These are phyloP conservation scores for Blomia tropicalis DNA, from an alignment of 2,888 invertebrate genomes.

Conservation along the genomic window DNA sequence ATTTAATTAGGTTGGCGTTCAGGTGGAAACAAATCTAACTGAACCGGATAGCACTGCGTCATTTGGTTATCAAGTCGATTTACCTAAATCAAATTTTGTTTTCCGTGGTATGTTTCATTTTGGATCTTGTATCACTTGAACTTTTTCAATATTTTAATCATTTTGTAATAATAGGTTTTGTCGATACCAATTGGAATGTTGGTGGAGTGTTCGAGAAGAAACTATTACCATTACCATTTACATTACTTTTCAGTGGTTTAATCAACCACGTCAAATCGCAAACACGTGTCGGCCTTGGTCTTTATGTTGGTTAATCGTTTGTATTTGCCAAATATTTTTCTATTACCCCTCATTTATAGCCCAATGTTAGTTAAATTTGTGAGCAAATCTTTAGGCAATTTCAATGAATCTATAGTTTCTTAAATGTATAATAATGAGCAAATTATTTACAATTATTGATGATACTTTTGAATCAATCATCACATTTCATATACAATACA, in stretches of 20 bases:
- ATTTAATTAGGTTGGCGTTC: slow-evolving; percentile 60
- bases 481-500: no score
- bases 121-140: background rate
- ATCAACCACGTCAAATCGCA: slow-evolving; percentile 76
- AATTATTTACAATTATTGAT: no score
- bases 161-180: slow-evolving; percentile 61
- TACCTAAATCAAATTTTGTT: slow-evolving; percentile 81
- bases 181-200: slow-evolving; percentile 81
- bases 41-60: slow-evolving; percentile 79
- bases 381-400: background rate
- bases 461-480: no score
- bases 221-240: slow-evolving; percentile 77
- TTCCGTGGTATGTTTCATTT: slow-evolving; percentile 57
- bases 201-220: slow-evolving; percentile 87
- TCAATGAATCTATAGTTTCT: background rate
- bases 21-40: slow-evolving; percentile 77
- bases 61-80: slow-evolving; percentile 76
- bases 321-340: background rate
- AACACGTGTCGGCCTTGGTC: slow-evolving; percentile 21
- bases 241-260: slow-evolving; percentile 75
- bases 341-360: no score
- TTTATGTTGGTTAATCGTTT: slow-evolving; percentile 21
- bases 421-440: no score
- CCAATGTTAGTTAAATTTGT: no score
- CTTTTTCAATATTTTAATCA: slow-evolving; percentile 6